Evolutionary conservation across 2,797 vertebrate genomes (phyloP).

Genomic region (Galaxias olidus): DNA sequence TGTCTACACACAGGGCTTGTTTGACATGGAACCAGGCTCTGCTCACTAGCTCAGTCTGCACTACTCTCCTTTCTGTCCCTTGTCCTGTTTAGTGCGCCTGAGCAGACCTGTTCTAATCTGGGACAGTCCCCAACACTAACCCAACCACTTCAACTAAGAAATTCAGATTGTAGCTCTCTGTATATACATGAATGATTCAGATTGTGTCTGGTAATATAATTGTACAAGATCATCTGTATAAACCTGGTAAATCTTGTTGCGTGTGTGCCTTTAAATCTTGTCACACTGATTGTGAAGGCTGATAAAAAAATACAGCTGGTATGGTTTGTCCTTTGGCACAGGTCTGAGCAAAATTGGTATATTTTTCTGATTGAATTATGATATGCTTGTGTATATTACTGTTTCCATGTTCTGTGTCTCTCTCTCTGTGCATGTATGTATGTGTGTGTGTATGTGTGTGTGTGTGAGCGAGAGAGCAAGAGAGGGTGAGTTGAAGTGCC

Average conservation of each 20-base stretch:
- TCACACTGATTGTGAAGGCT: slow-evolving; percentile 33
- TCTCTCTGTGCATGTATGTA: slow-evolving; percentile 27
- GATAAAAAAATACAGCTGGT: slow-evolving; percentile 43
- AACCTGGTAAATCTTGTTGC: slow-evolving; percentile 40
- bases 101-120: slow-evolving; percentile 46
- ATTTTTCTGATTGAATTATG: slow-evolving; percentile 39
- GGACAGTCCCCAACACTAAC: slow-evolving; percentile 53
- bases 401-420: neutral
- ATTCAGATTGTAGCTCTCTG: slow-evolving; percentile 48
- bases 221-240: slow-evolving; percentile 45
- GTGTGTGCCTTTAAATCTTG: slow-evolving; percentile 20
- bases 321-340: slow-evolving; percentile 69
- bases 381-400: slow-evolving; percentile 31
- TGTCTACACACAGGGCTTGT: slow-evolving; percentile 49
- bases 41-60: slow-evolving; percentile 35
- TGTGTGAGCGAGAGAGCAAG: no score
- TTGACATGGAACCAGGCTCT: slow-evolving; percentile 38
- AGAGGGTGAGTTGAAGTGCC: slow-evolving; percentile 26
- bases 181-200: slow-evolving; percentile 55
- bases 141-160: slow-evolving; percentile 41
- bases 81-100: slow-evolving; percentile 42
- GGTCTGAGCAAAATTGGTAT: slow-evolving; percentile 53
- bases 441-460: slow-evolving; percentile 25
- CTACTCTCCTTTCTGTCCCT: slow-evolving; percentile 38
- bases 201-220: slow-evolving; percentile 56